Evolutionary conservation across 2,888 invertebrate species (phyloP).

Genomic region (Anorthoa munda): DNA sequence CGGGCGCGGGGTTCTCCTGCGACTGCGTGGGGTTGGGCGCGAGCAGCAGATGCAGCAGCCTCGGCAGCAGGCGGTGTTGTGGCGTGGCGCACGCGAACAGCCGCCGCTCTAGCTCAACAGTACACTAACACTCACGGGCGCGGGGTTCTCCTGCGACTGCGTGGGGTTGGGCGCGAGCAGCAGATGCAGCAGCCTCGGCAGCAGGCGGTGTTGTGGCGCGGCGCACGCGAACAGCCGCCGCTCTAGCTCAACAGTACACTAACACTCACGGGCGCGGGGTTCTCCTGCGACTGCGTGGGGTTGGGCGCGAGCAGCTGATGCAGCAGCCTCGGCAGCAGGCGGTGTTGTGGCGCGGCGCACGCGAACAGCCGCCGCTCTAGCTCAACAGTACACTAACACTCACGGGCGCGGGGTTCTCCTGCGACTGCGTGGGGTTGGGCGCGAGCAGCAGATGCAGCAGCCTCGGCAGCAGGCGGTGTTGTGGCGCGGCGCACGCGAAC

Average conservation of each 20-base stretch:
- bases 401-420: too few relatives aligned
- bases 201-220: too few relatives aligned
- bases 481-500: too few relatives aligned
- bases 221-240: conserved; percentile 71
- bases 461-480: too few relatives aligned
- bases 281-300: conserved; percentile 49
- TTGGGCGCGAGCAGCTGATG: conserved; percentile 79
- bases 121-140: conserved; percentile 47
- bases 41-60: conserved; percentile 85
- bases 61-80: conserved; percentile 27
- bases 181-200: conserved; percentile 82
- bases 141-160: conserved; percentile 39
- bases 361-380: too few relatives aligned
- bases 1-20: conserved; percentile 49
- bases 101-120: conserved; percentile 73
- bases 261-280: conserved; percentile 51
- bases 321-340: conserved; percentile 75
- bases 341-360: too few relatives aligned
- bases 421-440: too few relatives aligned
- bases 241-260: conserved; percentile 65
- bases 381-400: too few relatives aligned
- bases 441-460: too few relatives aligned
- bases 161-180: conserved; percentile 72
- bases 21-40: conserved; percentile 61
- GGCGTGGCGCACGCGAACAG: conserved; percentile 58